A percentile compares a stretch with the other conserved stretches of the same genome.
Conservation (phyloP, 2,888 invertebrate species). For the Drosophila meridionalis region DNA sequence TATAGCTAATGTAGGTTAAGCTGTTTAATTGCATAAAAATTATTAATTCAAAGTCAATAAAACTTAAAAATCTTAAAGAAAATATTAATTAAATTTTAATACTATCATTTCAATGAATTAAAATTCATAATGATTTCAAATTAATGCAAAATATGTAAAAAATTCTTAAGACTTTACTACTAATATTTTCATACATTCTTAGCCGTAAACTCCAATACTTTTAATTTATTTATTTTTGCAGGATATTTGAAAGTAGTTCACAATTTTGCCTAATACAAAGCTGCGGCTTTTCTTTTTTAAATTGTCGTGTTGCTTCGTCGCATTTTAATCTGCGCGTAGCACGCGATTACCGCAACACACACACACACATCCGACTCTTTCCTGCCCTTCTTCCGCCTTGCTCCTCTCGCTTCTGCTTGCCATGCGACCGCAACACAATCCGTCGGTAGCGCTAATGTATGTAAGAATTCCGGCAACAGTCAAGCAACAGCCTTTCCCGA, state of each 20-base stretch:
- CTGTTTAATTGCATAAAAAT: not conserved
- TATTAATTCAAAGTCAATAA: not conserved
- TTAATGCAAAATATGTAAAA: too few species aligned
- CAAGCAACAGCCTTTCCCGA: conserved; percentile 57
- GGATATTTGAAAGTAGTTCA: conserved; percentile 20
- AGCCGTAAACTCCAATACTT: too few species aligned
- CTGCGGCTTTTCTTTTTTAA: conserved; percentile 64
- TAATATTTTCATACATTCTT: too few species aligned
- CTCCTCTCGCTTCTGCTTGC: not conserved
- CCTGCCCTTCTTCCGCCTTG: not conserved
- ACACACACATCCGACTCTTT: not conserved
- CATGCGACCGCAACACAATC: conserved; percentile 14
- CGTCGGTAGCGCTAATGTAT: conserved; percentile 63
- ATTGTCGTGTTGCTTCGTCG: conserved; percentile 78
- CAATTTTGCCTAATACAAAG: too few species aligned
- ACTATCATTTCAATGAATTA: too few species aligned
- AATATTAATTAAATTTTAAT: too few species aligned
- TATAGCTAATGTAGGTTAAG: not conserved
- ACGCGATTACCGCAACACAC: conserved; percentile 64
- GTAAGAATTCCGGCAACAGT: conserved; percentile 77
- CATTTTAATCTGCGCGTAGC: conserved; percentile 72
- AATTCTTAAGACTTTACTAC: too few species aligned
- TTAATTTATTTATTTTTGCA: conserved; percentile 1
- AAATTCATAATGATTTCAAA: too few species aligned
- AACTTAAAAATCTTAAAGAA: not conserved